Evolutionary conservation across 2,113 vertebrate species (phyloP).

Genomic region (Elgaria multicarinata): DNA sequence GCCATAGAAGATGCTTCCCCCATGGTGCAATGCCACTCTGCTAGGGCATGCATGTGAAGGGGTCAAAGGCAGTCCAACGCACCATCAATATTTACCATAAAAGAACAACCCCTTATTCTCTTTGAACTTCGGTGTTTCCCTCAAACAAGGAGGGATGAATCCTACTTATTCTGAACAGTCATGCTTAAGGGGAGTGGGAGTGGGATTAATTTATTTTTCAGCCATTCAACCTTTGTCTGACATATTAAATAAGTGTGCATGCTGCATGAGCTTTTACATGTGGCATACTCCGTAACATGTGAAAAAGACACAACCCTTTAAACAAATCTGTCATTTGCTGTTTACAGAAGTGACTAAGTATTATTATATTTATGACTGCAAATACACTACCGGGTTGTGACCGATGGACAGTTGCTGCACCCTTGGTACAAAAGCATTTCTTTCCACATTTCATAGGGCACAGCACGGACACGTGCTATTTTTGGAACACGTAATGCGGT

Average conservation of each 20-base stretch:
- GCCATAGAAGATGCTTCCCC: no score
- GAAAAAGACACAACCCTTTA: not conserved
- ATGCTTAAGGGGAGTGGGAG: not conserved
- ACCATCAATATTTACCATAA: not conserved
- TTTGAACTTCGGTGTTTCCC: not conserved
- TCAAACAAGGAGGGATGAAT: not conserved
- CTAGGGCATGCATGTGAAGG: not conserved
- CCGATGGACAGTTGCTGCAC: no score
- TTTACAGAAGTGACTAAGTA: not conserved
- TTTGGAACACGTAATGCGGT: not conserved
- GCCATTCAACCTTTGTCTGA: not conserved
- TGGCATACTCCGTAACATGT: not conserved
- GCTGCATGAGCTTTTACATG: not conserved
- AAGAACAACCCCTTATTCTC: not conserved
- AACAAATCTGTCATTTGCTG: not conserved
- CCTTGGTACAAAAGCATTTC: not conserved
- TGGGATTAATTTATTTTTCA: not conserved
- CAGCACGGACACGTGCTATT: not conserved
- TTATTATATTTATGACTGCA: no score
- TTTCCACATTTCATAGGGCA: not conserved
- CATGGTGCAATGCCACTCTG: not conserved
- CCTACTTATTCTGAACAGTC: not conserved
- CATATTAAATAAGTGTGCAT: not conserved
- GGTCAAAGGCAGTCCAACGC: no score
- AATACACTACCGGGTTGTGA: not conserved